Evolutionary conservation across 2,113 vertebrate species (phyloP).

Genomic region (Poeciliopsis prolifica): DNA sequence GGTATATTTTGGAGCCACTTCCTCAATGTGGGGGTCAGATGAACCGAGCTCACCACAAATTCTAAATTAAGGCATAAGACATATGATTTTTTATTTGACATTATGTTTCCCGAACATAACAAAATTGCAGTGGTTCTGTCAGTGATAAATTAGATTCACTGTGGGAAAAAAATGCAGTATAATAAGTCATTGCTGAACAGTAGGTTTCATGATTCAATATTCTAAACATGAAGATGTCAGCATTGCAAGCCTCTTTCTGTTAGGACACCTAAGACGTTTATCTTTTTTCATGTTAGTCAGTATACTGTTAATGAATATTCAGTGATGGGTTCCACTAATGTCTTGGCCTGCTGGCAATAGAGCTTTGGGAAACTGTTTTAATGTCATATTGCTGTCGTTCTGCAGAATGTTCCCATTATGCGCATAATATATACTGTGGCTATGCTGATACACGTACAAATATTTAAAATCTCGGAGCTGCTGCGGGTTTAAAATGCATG

Average conservation of each 20-base stretch:
- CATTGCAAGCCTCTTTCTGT: constrained; percentile 12
- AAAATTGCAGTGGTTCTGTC: too few species aligned
- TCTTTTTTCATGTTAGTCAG: constrained; percentile 43
- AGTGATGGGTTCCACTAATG: constrained; percentile 51
- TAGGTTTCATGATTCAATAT: not conserved
- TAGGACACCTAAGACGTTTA: constrained; percentile 4
- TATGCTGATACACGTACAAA: constrained; percentile 16
- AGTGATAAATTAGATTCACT: too few species aligned
- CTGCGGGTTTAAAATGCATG: constrained; percentile 43
- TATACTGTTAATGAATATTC: constrained; percentile 52
- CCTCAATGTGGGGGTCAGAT: too few species aligned
- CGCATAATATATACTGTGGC: constrained; percentile 33
- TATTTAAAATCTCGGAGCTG: constrained; percentile 42
- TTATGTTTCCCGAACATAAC: too few species aligned
- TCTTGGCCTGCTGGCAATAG: constrained; percentile 37
- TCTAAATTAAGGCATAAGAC: too few species aligned
- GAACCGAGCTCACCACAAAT: too few species aligned
- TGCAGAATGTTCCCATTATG: constrained; percentile 41
- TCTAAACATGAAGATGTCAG: constrained; percentile 2
- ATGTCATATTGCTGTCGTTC: constrained; percentile 44
- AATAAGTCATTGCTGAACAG: not conserved
- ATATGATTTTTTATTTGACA: too few species aligned
- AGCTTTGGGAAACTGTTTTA: constrained; percentile 45
- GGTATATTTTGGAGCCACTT: too few species aligned
- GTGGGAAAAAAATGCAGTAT: too few species aligned